Conservation (phyloP, 1,140 invertebrate genomes). For the Drosophila neocordata region DNA sequence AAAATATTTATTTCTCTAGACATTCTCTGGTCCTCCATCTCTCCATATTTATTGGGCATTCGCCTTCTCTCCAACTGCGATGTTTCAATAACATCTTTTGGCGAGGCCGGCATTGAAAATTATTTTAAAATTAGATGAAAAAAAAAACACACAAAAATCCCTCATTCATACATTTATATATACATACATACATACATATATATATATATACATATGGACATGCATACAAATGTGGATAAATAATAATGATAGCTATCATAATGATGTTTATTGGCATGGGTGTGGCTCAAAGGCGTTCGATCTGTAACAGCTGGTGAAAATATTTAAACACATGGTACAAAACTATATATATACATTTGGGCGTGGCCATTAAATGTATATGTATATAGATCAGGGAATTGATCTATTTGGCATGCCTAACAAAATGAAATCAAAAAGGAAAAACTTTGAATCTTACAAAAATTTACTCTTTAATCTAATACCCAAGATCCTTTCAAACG, state of each 20-base stretch:
- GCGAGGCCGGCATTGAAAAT: conserved; percentile 75
- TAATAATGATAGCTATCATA: neutral
- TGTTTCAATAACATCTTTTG: conserved; percentile 56
- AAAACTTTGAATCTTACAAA: no score
- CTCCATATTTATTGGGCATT: conserved; percentile 23
- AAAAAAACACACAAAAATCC: conserved; percentile 51
- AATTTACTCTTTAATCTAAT: no score
- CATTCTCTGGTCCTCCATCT: conserved; percentile 43
- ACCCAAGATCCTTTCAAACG: no score
- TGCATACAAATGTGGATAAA: conserved; percentile 19
- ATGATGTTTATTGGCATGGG: conserved; percentile 45
- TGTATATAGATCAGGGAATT: no score
- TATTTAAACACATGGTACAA: neutral
- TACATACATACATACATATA: neutral
- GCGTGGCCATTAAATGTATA: neutral
- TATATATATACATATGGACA: neutral
- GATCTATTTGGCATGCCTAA: no score
- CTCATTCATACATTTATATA: neutral
- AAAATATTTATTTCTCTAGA: conserved; percentile 19
- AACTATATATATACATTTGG: neutral
- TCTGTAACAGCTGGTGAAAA: conserved; percentile 48
- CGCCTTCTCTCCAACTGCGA: conserved; percentile 40
- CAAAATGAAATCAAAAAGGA: no score
- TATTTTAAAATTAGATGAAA: conserved; percentile 76
- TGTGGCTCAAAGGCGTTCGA: conserved; percentile 34